These are phyloP conservation scores for Crypturellus undulatus DNA, from an alignment of 2,113 vertebrate genomes.

Conservation along the genomic window DNA sequence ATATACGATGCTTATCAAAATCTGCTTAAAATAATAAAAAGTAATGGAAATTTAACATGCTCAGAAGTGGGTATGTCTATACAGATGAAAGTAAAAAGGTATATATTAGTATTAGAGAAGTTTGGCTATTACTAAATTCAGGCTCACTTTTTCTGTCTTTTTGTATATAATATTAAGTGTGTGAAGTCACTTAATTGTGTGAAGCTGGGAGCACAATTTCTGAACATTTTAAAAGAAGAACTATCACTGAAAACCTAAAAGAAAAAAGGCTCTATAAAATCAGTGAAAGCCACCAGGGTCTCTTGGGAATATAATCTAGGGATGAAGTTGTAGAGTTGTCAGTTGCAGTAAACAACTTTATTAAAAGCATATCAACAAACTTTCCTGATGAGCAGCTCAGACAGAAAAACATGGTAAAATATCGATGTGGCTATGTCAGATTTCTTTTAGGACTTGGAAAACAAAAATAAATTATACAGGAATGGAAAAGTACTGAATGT, in stretches of 20 bases:
- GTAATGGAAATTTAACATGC: not conserved
- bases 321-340: not conserved
- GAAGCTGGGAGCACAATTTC: not conserved
- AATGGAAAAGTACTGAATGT: not conserved
- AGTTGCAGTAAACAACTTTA: not conserved
- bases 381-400: not conserved
- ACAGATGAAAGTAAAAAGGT: not conserved
- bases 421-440: not conserved
- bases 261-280: not conserved
- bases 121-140: not conserved
- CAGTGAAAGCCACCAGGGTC: not conserved
- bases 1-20: not conserved
- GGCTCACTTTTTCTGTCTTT: not conserved
- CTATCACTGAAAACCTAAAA: not conserved
- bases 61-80: not conserved
- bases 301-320: not conserved
- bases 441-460: not conserved
- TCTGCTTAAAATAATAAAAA: not conserved
- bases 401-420: not conserved
- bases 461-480: not conserved
- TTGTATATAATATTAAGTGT: not conserved
- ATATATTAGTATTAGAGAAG: not conserved
- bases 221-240: not conserved
- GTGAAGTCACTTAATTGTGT: not conserved
- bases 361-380: not conserved